Base-by-base conservation (phyloP, 2,113 vertebrate species). In the Nothocercus nigrocapillus region DNA sequence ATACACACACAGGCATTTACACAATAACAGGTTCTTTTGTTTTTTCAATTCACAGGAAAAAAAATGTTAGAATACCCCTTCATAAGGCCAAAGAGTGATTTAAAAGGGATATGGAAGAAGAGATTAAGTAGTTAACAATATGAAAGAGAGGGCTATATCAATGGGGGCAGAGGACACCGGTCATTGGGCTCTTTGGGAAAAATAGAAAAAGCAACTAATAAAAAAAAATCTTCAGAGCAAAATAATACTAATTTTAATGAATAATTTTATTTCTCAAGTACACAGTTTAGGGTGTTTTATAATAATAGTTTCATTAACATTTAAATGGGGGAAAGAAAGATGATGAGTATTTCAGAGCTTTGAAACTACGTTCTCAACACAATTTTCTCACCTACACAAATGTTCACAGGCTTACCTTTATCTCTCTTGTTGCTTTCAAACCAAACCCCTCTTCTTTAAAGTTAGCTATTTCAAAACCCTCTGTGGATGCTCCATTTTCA, bases 371-470 rank as follows among this genome's bases (percentile, higher is more conserved):
- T 81, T 90, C 8, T 28, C 83, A 87, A 88, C 54, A 78, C 2
- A 0, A 70, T 62, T 88, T 89, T 72, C 45, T 62, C 79, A 91
- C 75, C 20, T 24, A 59, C 78, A 38, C 63, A 94, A 83, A 80
- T 27, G 6, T 84, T 70, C n/a, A 82, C 25, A 75, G 44, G 77
- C 97, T 98, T 92, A 99, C 99, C 98, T 99, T 99, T 96, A 99
- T 99, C 72, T 99, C 99, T 97, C 97, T 98, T 69, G 98, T 99
- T 89, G 99, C 99, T 95, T 97, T 98, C 96, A 99, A 98, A 73
- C 99, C 99, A 40, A 98, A 99, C 85, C 99, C 99, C 86, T 99
- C 99, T 19, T 98, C 97, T 89, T 98, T 98, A 96, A 99, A 99
- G 96, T 98, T 97, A 70, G 97, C 96, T 91, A 99, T 98, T 91